Conservation (phyloP, 2,888 invertebrate species). For the Alsophila aescularia region DNA sequence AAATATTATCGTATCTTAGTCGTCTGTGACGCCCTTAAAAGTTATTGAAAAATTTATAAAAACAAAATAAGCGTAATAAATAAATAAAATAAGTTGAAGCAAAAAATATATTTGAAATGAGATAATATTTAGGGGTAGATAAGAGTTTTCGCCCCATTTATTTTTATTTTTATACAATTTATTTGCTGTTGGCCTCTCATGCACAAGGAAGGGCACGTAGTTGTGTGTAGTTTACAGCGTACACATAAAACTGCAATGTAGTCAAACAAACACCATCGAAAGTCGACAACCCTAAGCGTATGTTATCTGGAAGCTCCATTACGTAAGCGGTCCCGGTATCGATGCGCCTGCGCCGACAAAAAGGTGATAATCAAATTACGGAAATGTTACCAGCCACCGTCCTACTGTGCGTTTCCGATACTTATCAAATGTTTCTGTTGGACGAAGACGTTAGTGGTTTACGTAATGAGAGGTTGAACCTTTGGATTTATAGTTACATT, state of each 20-base stretch:
- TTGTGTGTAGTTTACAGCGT: no score
- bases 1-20: no score
- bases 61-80: no score
- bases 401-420: conserved; percentile 32
- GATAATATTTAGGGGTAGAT: no score
- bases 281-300: conserved; percentile 5
- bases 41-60: no score
- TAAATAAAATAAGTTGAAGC: no score
- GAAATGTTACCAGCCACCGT: conserved; percentile 30
- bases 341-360: conserved; percentile 21
- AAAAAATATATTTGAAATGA: no score
- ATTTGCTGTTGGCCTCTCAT: no score
- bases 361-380: conserved; percentile 51
- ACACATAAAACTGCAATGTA: background rate
- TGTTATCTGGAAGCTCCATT: background rate
- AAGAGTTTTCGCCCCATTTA: no score
- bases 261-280: background rate
- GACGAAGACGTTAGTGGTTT: conserved; percentile 1
- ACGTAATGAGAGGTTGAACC: background rate
- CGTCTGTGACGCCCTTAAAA: no score
- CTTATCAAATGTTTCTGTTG: conserved; percentile 2
- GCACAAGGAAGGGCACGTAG: no score
- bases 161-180: no score
- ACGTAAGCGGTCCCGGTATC: conserved; percentile 7
- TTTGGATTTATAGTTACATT: background rate